Conservation (phyloP, 2,888 invertebrate species). For the Copidosoma aretas region DNA sequence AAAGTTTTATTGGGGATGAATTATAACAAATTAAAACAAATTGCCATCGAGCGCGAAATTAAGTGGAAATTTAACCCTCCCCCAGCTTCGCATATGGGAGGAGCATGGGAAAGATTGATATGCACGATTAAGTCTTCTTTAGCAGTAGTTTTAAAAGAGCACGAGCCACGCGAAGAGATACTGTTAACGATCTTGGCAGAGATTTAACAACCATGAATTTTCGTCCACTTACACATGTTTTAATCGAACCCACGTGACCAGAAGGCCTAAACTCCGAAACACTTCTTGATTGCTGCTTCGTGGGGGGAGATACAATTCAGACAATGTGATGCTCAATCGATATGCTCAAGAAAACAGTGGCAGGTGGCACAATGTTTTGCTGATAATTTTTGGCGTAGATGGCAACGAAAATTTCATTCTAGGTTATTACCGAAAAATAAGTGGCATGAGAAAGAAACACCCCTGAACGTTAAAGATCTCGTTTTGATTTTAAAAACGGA, state of each 20-base stretch:
- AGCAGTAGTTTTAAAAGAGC: not conserved
- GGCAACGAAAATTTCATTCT: not conserved
- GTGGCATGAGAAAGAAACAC: not conserved
- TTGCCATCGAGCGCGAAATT: too few species aligned
- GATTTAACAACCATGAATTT: not conserved
- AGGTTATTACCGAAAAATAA: not conserved
- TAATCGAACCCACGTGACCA: not conserved
- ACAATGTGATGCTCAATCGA: not conserved
- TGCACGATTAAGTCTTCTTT: not conserved
- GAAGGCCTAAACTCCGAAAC: constrained; percentile 13
- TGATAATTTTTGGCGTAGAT: not conserved
- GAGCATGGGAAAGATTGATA: not conserved
- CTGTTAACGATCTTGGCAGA: not conserved
- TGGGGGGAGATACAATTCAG: not conserved
- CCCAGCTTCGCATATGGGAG: too few species aligned
- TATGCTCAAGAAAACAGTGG: not conserved
- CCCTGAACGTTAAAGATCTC: not conserved
- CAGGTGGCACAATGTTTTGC: not conserved
- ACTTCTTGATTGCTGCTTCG: constrained; percentile 15
- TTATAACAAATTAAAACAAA: too few species aligned
- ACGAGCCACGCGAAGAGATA: not conserved
- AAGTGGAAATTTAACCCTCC: not conserved
- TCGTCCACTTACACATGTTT: constrained; percentile 12
- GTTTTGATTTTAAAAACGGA: not conserved
- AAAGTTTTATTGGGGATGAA: too few species aligned